Evolutionary conservation across 2,888 invertebrate genomes (phyloP), one percentile per base, ranked within the genome.

Genomic region (Agrenia bidenticulata): DNA sequence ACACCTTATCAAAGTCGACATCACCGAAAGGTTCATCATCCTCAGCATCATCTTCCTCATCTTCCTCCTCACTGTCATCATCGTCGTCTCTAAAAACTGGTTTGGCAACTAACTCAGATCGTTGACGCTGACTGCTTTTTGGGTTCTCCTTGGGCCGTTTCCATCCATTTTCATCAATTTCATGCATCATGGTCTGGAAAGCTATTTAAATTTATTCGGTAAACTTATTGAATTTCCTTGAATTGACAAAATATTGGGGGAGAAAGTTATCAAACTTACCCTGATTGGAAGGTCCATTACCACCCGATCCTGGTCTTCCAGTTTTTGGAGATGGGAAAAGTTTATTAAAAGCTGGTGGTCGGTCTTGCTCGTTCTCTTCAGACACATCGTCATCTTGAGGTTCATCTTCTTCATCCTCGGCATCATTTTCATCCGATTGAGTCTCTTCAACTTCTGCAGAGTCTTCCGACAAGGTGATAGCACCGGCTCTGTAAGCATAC

Each of bases 351-450:
- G 32, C 5, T 54, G 67, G 67, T 53, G 67, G 67, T 11, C 4
- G 1, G 26, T 67, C 64, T 15, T 67, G 53, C 21, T 67, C 64
- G 2, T 69, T 64, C 9, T 61, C 61, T 23, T 62, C 62, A 24
- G 50, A 58, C 17, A 39, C 64, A n/a, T 67, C 67, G 32, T 68
- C 68, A 50, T 68, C 68, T 32, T 68, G 53, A 54, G 58, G 21
- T 2, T 54, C 50, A 19, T 56, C 65, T 5, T 62, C 55, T 11
- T 60, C 59, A 1, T 61, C 63, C n/a, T 23, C 65, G 2, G 41
- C 45, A 7, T 58, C 57, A 17, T 9, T 17, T 21, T 39, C 58
- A 13, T 58, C 57, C 5, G 41, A 57, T 41, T 57, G 23, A 17
- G 26, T 26, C 5, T 39, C 39, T 7, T 58, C 58, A 5, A n/a